Percentiles rank a stretch among this genome's conserved stretches.
These are phyloP conservation scores for Melanaphis sacchari DNA, from an alignment of 1,140 invertebrate genomes.

Conservation along the genomic window DNA sequence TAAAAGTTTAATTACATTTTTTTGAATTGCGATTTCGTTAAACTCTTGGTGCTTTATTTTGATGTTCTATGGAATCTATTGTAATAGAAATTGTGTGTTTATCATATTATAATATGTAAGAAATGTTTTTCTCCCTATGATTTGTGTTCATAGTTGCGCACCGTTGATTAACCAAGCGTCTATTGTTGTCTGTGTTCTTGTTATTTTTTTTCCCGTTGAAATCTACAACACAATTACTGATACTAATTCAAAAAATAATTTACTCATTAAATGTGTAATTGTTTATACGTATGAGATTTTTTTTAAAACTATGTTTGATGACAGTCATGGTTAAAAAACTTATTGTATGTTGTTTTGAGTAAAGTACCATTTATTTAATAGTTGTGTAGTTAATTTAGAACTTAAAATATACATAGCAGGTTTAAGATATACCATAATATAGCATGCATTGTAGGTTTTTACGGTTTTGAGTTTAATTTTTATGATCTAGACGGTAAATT, in stretches of 20 bases:
- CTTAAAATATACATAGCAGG: background rate
- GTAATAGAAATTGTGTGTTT: background rate
- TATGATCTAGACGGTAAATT: background rate
- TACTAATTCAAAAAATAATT: constrained; percentile 28
- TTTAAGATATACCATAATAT: background rate
- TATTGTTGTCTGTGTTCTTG: constrained; percentile 32
- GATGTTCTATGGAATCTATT: background rate
- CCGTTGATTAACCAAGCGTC: constrained; percentile 14
- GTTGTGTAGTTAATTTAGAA: background rate
- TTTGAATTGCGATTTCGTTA: background rate
- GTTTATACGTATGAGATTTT: constrained; percentile 20
- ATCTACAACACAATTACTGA: constrained; percentile 1
- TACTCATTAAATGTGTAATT: constrained; percentile 23
- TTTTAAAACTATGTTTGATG: background rate
- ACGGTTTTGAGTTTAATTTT: background rate
- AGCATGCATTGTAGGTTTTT: background rate
- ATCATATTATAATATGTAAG: background rate
- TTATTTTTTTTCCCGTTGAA: background rate
- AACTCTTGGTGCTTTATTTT: constrained; percentile 32
- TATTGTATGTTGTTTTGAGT: constrained; percentile 4
- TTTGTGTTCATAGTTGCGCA: constrained; percentile 47
- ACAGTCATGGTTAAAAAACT: constrained; percentile 12
- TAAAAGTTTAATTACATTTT: background rate
- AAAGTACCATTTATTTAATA: background rate
- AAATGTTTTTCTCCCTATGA: constrained; percentile 19